Base-by-base conservation (phyloP, 2,113 vertebrate species). In the Ramphastos sulfuratus region DNA sequence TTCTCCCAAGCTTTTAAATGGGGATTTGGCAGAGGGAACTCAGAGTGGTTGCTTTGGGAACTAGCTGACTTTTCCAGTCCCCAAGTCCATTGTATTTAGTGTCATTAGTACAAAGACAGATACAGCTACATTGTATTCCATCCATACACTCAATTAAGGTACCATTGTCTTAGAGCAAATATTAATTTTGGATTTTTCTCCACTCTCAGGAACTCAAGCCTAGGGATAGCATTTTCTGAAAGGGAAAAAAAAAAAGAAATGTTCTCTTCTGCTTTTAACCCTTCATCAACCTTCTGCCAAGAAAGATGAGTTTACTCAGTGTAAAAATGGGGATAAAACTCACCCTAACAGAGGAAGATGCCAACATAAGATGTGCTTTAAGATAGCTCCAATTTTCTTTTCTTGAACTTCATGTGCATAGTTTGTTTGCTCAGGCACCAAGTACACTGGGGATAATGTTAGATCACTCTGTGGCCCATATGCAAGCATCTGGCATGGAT, bases 371-470 rank as follows among this genome's bases (percentile, higher is more conserved):
- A 9, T 31, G 37, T 56, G n/a, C 42, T 79, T 66, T 64, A 60
- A 89, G 46, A 24, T 13, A 93, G 46, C 9, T 94, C 39, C 67
- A 64, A 8, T 50, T 73, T 48, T 66, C 9, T 19, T 77, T 91
- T 60, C 63, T 42, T 52, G 10, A 89, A 44, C 12, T 70, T 75
- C 28, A 24, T 1, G 0, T 3, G 13, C 0, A 0, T 27, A 52
- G 33, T 63, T 66, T 79, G 35, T n/a, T 79, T 67, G 23, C 50
- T 48, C 46, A 87, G 78, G 52, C 61, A 44, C 23, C 55, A 89
- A 35, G 31, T 50, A 21, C 31, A 46, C 42, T 14, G 42, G 44
- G 33, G 46, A 66, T 44, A 66, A 76, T 33, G 25, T 16, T 63
- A 77, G n/a, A 72, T 15, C 30, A 16, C 30, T 89, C 46, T 55